phyloP scores from a whole-genome alignment of 1,140 invertebrate species.

The Pseudomyrmex dendroicus region DNA sequence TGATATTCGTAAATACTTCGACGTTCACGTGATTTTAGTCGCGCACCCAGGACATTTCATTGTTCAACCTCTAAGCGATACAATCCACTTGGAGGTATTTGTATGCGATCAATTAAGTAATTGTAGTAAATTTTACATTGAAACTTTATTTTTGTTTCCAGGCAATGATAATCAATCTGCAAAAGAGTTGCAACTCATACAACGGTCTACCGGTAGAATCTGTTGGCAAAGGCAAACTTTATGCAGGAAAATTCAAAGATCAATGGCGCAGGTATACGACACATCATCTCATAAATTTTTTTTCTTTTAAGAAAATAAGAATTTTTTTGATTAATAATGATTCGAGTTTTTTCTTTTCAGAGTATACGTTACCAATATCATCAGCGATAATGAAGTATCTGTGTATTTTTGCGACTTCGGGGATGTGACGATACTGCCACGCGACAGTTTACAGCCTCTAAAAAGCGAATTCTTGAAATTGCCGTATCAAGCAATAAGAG shows the following conservation, averaged over 20 bases:
- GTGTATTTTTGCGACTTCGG: conserved; percentile 87
- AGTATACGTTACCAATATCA: conserved; percentile 72
- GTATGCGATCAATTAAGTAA: background rate
- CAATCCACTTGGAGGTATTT: conserved; percentile 68
- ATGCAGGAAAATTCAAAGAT: conserved; percentile 85
- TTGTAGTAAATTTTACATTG: background rate
- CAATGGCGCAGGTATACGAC: conserved; percentile 87
- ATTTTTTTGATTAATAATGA: conserved; percentile 16
- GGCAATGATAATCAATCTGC: conserved; percentile 85
- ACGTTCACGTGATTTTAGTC: conserved; percentile 87
- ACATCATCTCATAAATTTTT: background rate
- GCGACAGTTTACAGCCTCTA: conserved; percentile 83
- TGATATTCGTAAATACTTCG: conserved; percentile 83
- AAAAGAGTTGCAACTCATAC: conserved; percentile 83
- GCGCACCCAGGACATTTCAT: conserved; percentile 87
- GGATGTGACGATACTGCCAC: conserved; percentile 81
- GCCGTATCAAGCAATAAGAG: conserved; percentile 87
- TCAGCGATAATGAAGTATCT: conserved; percentile 82
- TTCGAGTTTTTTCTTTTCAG: conserved; percentile 50
- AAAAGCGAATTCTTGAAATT: conserved; percentile 83
- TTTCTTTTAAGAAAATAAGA: background rate
- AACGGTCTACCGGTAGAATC: conserved; percentile 77
- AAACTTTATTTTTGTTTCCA: conserved; percentile 60
- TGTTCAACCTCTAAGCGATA: conserved; percentile 77
- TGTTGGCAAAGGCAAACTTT: conserved; percentile 84